phyloP scores from a whole-genome alignment of 1,140 invertebrate genomes.

The Microvelia longipes region DNA sequence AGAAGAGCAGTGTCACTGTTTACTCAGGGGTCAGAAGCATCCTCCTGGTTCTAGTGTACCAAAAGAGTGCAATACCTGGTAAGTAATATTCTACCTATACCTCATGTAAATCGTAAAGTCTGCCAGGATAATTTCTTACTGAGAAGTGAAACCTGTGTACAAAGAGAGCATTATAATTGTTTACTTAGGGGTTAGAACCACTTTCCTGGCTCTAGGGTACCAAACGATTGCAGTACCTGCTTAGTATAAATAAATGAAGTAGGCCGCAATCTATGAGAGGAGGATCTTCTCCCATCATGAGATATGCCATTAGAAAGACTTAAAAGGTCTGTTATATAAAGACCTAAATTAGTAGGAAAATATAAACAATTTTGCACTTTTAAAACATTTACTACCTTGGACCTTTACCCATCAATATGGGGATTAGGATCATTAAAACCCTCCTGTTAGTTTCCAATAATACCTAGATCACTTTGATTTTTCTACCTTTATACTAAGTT shows the following conservation, averaged over 20 bases:
- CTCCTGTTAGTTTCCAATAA: no score
- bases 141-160: conserved; percentile 49
- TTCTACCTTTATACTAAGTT: no score
- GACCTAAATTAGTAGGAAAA: neutral
- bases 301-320: neutral
- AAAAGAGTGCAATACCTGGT: conserved; percentile 76
- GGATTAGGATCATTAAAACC: no score
- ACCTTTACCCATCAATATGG: no score
- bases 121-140: conserved; percentile 58
- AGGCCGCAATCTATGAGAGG: neutral
- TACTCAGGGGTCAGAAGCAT: conserved; percentile 57
- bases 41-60: conserved; percentile 49
- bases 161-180: conserved; percentile 56
- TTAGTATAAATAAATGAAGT: conserved; percentile 23
- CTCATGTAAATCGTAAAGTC: conserved; percentile 23
- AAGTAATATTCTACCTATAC: conserved; percentile 14
- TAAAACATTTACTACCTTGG: neutral
- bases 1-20: conserved; percentile 56
- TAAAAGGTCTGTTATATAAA: neutral
- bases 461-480: no score
- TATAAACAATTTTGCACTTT: neutral
- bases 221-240: conserved; percentile 75
- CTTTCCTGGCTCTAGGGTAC: conserved; percentile 48
- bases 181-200: conserved; percentile 58
- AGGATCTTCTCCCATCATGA: neutral